Base-by-base conservation (phyloP, 2,113 vertebrate genomes). In the Anser cygnoides region DNA sequence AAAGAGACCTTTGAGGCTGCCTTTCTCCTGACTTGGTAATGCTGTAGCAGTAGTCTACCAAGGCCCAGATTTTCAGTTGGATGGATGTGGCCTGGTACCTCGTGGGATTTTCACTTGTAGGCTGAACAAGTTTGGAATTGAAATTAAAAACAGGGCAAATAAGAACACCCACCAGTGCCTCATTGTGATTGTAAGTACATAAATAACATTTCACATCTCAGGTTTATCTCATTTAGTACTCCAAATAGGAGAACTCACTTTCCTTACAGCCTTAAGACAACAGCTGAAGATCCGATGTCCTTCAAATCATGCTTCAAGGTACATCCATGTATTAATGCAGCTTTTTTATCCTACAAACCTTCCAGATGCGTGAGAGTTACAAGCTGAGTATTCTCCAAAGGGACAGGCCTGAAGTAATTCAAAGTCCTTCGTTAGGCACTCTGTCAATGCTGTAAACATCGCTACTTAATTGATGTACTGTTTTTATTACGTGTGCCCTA, bases 381-480 rank as follows among this genome's bases (percentile, higher is more conserved):
- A 89, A 83, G 28, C 61, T 92, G 58, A 79, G 35, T 91, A 86
- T 94, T 90, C 89, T 89, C 79, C 66, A 68, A 84, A 94, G 82
- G 71, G 80, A 93, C 70, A 92, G 41, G 46, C 54, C 61, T 94
- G 66, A 80, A 90, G 83, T 80, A 84, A 92, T 87, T 85, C 78
- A 66, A 95, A 97, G 87, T 94, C 87, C 92, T 96, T 94, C 2
- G 43, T 93, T 87, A 93, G 87, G 90, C 95, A 90, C 74, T 73
- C 93, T 96, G 94, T 91, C 93, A 94, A 68, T 84, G 92, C 58
- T 91, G 76, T 58, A 95, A 95, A 87, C 86, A 85, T 86, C 0
- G 2, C 68, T 66, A 43, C 84, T 96, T 96, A 97, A 94, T 77
- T 95, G 96, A 94, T 94, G 90, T 15, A 84, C 93, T 86, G 74